Evolutionary conservation across 2,113 vertebrate genomes (phyloP).

Genomic region (Trogon surrucura): DNA sequence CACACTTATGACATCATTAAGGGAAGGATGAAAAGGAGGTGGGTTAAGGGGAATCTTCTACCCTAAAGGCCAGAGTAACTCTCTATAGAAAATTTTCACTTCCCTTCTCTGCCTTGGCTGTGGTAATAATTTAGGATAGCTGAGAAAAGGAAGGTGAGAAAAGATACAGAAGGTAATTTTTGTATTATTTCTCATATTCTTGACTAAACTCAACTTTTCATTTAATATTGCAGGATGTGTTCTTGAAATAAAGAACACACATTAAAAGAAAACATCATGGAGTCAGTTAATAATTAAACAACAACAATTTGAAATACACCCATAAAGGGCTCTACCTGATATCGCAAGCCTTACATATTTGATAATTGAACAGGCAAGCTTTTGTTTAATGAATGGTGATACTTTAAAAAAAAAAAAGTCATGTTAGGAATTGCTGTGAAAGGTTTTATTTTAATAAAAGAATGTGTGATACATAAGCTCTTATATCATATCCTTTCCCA

Average conservation of each 20-base stretch:
- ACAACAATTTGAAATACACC: constrained; percentile 27
- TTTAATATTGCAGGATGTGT: constrained; percentile 12
- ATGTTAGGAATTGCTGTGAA: constrained; percentile 49
- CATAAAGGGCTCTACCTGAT: constrained; percentile 35
- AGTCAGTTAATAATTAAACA: constrained; percentile 69
- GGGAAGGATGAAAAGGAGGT: not conserved
- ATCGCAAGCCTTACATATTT: constrained; percentile 56
- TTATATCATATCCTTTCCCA: constrained; percentile 54
- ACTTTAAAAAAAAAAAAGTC: not conserved
- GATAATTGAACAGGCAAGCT: constrained; percentile 61
- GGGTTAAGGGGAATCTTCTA: not conserved
- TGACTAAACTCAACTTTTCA: not conserved
- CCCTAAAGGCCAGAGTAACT: not conserved
- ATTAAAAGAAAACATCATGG: not conserved
- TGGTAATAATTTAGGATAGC: not conserved
- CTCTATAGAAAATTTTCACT: not conserved
- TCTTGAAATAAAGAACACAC: constrained; percentile 22
- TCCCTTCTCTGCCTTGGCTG: not conserved
- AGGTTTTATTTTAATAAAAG: constrained; percentile 56
- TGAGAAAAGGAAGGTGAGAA: not conserved
- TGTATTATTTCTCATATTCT: not conserved
- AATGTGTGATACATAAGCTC: constrained; percentile 22
- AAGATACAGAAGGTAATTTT: not conserved
- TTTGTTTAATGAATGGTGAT: constrained; percentile 53
- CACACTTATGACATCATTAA: not conserved